Percentiles rank a stretch among this genome's conserved stretches.
Conservation (phyloP, 1,140 invertebrate genomes). For the Trichogramma pretiosum region DNA sequence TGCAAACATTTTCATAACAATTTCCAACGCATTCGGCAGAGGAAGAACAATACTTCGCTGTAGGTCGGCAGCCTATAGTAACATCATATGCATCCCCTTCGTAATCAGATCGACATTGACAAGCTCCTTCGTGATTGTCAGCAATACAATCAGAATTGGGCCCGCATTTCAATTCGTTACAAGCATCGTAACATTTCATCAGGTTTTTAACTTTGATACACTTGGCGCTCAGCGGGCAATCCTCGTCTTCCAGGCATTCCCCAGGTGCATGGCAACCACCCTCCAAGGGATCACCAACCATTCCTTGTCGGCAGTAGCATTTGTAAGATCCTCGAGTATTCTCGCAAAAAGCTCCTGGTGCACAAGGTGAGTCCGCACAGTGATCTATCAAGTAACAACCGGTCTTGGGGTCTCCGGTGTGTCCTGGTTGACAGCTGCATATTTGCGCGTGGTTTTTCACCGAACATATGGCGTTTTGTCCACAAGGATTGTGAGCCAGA, state of each 20-base stretch:
- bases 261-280: constrained; percentile 68
- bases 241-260: constrained; percentile 66
- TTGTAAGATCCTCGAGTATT: constrained; percentile 74
- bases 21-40: constrained; percentile 66
- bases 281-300: constrained; percentile 73
- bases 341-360: constrained; percentile 70
- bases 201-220: constrained; percentile 60
- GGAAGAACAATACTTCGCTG: constrained; percentile 59
- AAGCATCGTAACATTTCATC: constrained; percentile 72
- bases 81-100: constrained; percentile 63
- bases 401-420: constrained; percentile 63
- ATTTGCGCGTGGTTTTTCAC: constrained; percentile 62
- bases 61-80: constrained; percentile 65
- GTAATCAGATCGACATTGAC: constrained; percentile 69
- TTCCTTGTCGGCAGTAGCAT: constrained; percentile 67
- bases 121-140: constrained; percentile 61
- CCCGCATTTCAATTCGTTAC: constrained; percentile 65
- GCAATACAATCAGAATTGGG: constrained; percentile 73
- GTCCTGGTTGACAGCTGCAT: constrained; percentile 79
- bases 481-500: constrained; percentile 68
- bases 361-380: constrained; percentile 66
- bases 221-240: constrained; percentile 68
- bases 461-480: constrained; percentile 73
- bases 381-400: constrained; percentile 70
- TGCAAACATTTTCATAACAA: constrained; percentile 72